Conservation (phyloP, 2,888 invertebrate species). For the Elegia similella region DNA sequence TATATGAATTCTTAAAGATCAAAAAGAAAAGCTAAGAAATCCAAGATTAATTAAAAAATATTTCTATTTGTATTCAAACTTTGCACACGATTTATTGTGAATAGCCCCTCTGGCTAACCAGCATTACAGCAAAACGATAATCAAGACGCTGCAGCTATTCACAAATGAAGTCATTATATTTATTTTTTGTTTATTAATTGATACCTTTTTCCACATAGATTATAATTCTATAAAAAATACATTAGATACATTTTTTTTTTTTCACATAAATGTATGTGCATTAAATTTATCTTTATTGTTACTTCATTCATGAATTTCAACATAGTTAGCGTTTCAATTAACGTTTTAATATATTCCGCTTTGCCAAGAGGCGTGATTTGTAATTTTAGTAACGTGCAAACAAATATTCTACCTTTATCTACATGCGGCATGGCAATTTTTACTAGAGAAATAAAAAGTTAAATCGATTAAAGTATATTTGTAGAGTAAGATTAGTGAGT, state of each 20-base stretch:
- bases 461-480: constrained; percentile 50
- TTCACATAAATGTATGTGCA: no score
- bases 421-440: constrained; percentile 72
- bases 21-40: constrained; percentile 27
- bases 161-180: not conserved
- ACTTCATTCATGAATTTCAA: not conserved
- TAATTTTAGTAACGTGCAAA: constrained; percentile 64
- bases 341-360: not conserved
- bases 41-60: constrained; percentile 27
- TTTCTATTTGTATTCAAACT: constrained; percentile 38
- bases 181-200: no score
- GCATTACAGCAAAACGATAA: not conserved
- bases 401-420: constrained; percentile 58
- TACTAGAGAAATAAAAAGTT: constrained; percentile 55
- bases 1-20: constrained; percentile 17
- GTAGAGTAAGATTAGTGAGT: constrained; percentile 63
- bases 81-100: constrained; percentile 39
- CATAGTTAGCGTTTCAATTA: not conserved
- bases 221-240: no score
- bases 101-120: constrained; percentile 18
- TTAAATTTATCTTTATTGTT: not conserved
- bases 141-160: not conserved
- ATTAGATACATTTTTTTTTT: no score
- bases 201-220: no score
- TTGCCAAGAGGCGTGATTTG: constrained; percentile 28